A percentile compares a stretch with the other conserved stretches of the same genome.
Conservation (phyloP, 2,113 vertebrate species). For the Mormyrus lacerda region DNA sequence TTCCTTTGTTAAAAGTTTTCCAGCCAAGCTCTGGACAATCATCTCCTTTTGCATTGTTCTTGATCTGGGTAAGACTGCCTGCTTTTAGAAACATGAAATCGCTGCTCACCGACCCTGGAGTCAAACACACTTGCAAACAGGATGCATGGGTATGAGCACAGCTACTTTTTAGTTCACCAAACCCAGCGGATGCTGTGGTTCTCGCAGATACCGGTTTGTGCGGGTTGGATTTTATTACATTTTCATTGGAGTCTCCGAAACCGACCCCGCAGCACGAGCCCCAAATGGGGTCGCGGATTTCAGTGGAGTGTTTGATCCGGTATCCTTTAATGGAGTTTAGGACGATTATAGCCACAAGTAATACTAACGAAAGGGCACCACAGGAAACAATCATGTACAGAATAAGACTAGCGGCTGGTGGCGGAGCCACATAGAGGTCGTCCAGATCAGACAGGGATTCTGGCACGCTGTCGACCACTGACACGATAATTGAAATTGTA, state of each 20-base stretch:
- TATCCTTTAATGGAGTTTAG: conserved; percentile 65
- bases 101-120: conserved; percentile 73
- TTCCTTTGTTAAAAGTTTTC: not conserved
- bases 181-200: conserved; percentile 22
- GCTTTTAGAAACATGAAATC: conserved; percentile 87
- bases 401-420: conserved; percentile 60
- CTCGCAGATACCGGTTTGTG: not conserved
- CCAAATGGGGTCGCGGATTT: conserved; percentile 38
- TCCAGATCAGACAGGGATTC: conserved; percentile 66
- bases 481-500: conserved; percentile 76
- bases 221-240: not conserved
- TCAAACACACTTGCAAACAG: conserved; percentile 79
- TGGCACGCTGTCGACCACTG: conserved; percentile 77
- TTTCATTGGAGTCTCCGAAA: not conserved
- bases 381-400: conserved; percentile 77
- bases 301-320: conserved; percentile 48
- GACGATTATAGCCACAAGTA: conserved; percentile 75
- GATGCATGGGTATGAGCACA: conserved; percentile 60
- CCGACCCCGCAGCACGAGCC: not conserved
- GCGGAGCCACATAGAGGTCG: conserved; percentile 62
- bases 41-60: conserved; percentile 64
- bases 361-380: conserved; percentile 73
- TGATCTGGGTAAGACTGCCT: conserved; percentile 53
- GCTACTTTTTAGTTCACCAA: conserved; percentile 44
- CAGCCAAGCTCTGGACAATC: conserved; percentile 43